Conservation (phyloP, 2,888 invertebrate species). For the Eristalis tenax region DNA sequence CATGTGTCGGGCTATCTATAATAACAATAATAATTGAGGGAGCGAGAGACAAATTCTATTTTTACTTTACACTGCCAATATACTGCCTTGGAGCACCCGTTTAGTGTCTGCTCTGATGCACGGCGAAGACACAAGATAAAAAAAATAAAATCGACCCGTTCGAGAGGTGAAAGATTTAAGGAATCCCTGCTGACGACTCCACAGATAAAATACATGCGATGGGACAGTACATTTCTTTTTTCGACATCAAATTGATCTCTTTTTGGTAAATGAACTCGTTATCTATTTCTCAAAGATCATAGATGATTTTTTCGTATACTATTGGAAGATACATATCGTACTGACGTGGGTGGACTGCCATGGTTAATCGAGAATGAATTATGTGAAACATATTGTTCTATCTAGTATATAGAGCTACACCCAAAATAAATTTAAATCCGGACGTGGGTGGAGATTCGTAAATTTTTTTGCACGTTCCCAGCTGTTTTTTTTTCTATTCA, state of each 20-base stretch:
- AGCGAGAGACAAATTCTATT: constrained; percentile 58
- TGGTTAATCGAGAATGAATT: constrained; percentile 14
- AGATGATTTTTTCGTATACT: constrained; percentile 9
- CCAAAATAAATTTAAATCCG: constrained; percentile 2
- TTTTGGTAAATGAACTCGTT: neutral
- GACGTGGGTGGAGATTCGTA: constrained; percentile 6
- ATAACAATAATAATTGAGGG: constrained; percentile 61
- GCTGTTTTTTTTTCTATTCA: constrained; percentile 37
- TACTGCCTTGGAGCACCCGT: constrained; percentile 36
- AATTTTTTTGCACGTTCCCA: constrained; percentile 31
- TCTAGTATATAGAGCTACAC: constrained; percentile 9
- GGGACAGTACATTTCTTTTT: neutral
- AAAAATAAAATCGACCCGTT: constrained; percentile 35
- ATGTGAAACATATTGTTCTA: neutral
- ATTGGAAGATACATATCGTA: neutral
- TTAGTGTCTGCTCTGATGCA: constrained; percentile 4
- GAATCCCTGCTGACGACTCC: neutral
- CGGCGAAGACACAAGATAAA: constrained; percentile 1
- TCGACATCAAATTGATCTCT: neutral
- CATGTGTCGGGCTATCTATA: constrained; percentile 28
- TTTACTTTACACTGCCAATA: constrained; percentile 45
- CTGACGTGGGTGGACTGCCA: constrained; percentile 34
- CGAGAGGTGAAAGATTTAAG: constrained; percentile 18
- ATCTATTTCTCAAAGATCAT: neutral
- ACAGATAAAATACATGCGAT: neutral